Evolutionary conservation across 2,888 invertebrate genomes (phyloP), one percentile per base, ranked within the genome.

Genomic region (Cantharis rufa): DNA sequence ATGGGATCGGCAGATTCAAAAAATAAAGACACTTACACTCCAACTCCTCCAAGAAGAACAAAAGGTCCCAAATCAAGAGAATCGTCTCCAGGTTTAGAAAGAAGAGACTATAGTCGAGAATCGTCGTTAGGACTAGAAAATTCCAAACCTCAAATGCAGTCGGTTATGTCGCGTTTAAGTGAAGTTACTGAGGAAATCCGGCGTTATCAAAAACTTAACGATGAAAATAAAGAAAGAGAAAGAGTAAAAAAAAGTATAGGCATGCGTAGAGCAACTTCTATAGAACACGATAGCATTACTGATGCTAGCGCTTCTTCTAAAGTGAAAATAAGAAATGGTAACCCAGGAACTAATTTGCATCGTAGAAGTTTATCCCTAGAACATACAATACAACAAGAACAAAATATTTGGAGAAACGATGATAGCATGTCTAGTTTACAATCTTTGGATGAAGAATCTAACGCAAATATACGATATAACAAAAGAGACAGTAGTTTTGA

Each of bases 351-450:
- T 72, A 92, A 91, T 84, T 86, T 94, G 66, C 91, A 92, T 80
- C 89, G 93, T 79, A 94, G 93, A 85, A 93, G 93, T 86, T 87
- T 94, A 68, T 94, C 94, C 9, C 86, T 94, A 79, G 94, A 94
- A 86, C 94, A 94, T 86, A 92, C 91, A 5, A 87, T 88, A 63
- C 89, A 89, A 80, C 89, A 90, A 79, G 90, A 90, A 80, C 90
- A 94, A 89, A 90, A 90, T 76, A 95, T 96, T 83, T 96, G 96
- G 96, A 94, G 93, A 82, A 92, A 93, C 27, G 95, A 95, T 74
- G 95, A 95, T 77, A 96, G 96, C 85, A 91, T 95, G 77, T 94
- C 95, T 0, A 96, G 96, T 78, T 90, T 96, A 88, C 94, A 95
- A 83, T 96, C 96, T 0, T 86, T 90, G 48, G 88, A 88, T 74